Base-by-base conservation (phyloP, 2,888 invertebrate species). In the Campaea margaritaria region DNA sequence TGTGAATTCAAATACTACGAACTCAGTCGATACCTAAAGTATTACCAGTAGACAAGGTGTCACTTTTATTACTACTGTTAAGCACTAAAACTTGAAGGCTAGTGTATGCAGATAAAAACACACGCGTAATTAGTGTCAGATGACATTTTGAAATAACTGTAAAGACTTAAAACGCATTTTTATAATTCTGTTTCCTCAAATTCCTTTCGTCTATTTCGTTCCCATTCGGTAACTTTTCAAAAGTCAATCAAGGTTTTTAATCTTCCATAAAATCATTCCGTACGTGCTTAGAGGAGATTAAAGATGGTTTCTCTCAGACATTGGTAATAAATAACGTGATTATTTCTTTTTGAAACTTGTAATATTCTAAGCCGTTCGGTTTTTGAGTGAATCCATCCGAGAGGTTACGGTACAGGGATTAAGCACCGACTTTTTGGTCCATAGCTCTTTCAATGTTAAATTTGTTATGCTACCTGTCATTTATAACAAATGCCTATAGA, bases 241-340 rank as follows among this genome's bases (percentile, higher is more conserved):
- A 83, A 81, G 78, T 80, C 86, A 86, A 89, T 87, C 86, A 79
- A 76, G 77, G 74, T 74, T 85, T 85, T 86, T 87, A 89, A 90
- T 90, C 87, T 87, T 78, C 81, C 79, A 89, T 88, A 89, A 89
- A 89, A 89, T 88, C 82, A 73, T 81, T 78, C 74, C 75, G 75
- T 83, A 86, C 85, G 86, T 86, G 84, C 86, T 85, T 85, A 82
- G 78, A 80, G 72, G 72, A 89, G 91, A 91, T 91, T 92, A 91
- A 85, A 90, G 76, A 83, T 85, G 84, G 81, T 78, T 81, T 80
- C 76, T 83, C 82, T 79, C 80, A 77, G 84, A 78, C 81, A 75
- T 70, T 73, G 75, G 89, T 77, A 89, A 91, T 92, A 92, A 91
- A 91, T 91, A 91, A 91, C 86, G 75, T 79, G 90, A 91, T 92